Conservation (phyloP, 2,888 invertebrate species). For the Oscheius sp. region DNA sequence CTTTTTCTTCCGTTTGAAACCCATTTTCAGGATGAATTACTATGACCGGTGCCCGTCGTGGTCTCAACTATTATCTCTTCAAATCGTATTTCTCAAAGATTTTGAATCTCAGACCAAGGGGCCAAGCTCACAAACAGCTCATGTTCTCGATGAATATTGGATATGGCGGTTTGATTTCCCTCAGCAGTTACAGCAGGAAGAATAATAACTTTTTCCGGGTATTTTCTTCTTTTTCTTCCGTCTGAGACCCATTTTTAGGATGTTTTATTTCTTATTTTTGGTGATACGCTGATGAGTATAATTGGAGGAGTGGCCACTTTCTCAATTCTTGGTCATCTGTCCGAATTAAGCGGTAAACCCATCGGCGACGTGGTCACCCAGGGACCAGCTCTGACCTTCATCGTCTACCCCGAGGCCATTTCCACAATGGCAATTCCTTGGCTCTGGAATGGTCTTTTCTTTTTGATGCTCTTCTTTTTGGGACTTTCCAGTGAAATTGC, state of each 20-base stretch:
- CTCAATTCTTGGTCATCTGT: slow-evolving; percentile 55
- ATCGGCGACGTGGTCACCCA: slow-evolving; percentile 44
- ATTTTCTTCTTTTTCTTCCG: too few species aligned
- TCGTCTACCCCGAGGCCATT: slow-evolving; percentile 74
- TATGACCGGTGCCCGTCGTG: slow-evolving; percentile 60
- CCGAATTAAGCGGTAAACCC: slow-evolving; percentile 22
- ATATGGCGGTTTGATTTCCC: slow-evolving; percentile 61
- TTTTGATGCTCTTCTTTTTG: slow-evolving; percentile 74
- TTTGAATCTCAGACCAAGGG: slow-evolving; percentile 53
- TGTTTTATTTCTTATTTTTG: slow-evolving; percentile 51
- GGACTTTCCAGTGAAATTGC: slow-evolving; percentile 67
- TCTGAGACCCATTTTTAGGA: too few species aligned
- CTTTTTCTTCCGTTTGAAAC: too few species aligned
- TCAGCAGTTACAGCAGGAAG: slow-evolving; percentile 63
- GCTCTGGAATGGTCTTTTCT: slow-evolving; percentile 74
- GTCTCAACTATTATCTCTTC: slow-evolving; percentile 64
- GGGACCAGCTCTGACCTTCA: slow-evolving; percentile 74
- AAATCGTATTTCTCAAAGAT: slow-evolving; percentile 59
- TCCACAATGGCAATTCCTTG: slow-evolving; percentile 72
- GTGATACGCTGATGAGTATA: slow-evolving; percentile 60
- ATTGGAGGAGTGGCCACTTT: slow-evolving; percentile 62
- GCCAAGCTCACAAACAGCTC: slow-evolving; percentile 62
- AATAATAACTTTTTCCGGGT: slow-evolving; percentile 29
- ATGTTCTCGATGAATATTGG: slow-evolving; percentile 67
- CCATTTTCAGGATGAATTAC: too few species aligned